These are phyloP conservation scores for Odontophorus gujanensis DNA, from an alignment of 2,113 vertebrate species.

Conservation along the genomic window DNA sequence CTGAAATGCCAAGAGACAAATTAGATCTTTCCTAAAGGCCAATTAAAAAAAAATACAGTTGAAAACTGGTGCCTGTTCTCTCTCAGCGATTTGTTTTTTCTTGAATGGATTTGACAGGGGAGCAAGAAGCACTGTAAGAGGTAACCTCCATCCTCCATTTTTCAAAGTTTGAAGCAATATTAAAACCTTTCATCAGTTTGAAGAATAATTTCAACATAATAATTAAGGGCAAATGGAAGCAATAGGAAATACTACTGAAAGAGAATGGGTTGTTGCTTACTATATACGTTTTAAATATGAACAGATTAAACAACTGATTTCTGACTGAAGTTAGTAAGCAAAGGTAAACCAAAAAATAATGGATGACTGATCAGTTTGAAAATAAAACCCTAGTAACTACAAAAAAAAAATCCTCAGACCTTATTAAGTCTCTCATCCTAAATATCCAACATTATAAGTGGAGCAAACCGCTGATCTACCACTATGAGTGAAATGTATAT, in stretches of 20 bases:
- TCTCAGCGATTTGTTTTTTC: neutral
- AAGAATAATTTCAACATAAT: neutral
- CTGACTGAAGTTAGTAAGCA: neutral
- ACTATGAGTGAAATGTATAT: neutral
- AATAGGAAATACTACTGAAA: neutral
- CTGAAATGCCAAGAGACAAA: constrained; percentile 50
- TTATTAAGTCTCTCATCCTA: neutral
- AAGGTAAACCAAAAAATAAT: neutral
- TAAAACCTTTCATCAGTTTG: neutral
- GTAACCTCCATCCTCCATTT: neutral
- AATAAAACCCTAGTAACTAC: neutral
- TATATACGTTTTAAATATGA: neutral
- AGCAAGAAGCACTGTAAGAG: neutral
- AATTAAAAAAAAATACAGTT: neutral
- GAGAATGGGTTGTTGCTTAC: neutral
- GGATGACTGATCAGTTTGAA: neutral
- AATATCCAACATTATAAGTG: neutral
- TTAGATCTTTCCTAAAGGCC: constrained; percentile 5
- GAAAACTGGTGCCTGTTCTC: neutral
- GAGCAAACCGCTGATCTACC: neutral
- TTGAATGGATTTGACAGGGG: neutral
- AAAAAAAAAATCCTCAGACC: neutral
- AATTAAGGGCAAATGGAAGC: neutral
- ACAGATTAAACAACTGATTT: neutral
- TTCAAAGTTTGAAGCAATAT: neutral